Evolutionary conservation across 2,113 vertebrate species (phyloP).

Genomic region (Heptranchias perlo): DNA sequence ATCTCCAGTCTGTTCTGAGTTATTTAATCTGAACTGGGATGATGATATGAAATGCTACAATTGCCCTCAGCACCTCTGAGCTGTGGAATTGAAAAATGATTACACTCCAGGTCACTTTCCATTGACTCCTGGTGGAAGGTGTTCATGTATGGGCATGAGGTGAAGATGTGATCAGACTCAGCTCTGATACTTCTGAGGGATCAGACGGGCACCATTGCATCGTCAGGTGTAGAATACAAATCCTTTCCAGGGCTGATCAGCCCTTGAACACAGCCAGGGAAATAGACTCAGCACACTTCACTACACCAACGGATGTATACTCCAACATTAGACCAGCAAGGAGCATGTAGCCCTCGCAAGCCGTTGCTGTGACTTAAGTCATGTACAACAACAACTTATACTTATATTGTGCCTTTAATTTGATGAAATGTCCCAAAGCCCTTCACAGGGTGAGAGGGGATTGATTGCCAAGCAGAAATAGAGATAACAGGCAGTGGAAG

Average conservation of each 20-base stretch:
- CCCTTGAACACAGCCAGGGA: not conserved
- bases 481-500: not conserved
- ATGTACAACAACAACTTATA: not conserved
- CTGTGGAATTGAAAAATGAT: not conserved
- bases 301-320: not conserved
- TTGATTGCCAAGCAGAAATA: too few species aligned
- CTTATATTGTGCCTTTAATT: not conserved
- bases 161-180: not conserved
- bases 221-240: not conserved
- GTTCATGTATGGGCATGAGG: not conserved
- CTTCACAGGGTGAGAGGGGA: not conserved
- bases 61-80: not conserved
- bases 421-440: not conserved
- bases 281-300: not conserved
- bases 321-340: not conserved
- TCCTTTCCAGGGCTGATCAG: not conserved
- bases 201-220: not conserved
- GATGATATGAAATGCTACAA: not conserved
- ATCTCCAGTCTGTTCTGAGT: not conserved
- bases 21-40: not conserved
- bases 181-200: not conserved
- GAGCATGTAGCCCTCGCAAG: not conserved
- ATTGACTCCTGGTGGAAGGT: not conserved
- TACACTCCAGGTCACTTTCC: not conserved
- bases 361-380: not conserved